Base-by-base conservation (phyloP, 2,888 invertebrate species). In the Sarcophaga variegata region DNA sequence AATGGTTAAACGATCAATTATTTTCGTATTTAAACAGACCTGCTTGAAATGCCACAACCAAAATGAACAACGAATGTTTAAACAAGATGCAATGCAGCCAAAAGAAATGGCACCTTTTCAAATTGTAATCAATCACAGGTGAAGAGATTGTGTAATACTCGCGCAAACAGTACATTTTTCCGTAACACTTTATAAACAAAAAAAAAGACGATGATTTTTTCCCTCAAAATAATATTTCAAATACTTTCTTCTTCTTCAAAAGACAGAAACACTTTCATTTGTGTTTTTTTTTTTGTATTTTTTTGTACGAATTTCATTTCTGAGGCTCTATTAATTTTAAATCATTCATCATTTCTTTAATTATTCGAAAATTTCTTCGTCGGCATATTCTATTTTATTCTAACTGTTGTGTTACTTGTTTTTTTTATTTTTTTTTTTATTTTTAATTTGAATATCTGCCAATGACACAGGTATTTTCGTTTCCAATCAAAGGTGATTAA, bases 31-130 rank as follows among this genome's bases (percentile, higher is more conserved):
- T n/a, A 54, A 10, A 5, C 0, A 54, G 66, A 81, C 27, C 60
- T 76, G 84, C 60, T 80, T 70, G 80, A 84, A 84, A 84, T 76
- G 14, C 22, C 49, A 60, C 27, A n/a, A 71, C 76, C 80, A 76
- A 71, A 54, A 83, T 37, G 37, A 37, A 37, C 37, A 37, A 37
- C 10, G 37, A 37, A 37, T 0, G 37, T 25, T 3, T 25, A 37
- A 37, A 37, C 37, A 37, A 37, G 37, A 37, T 0, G 8, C 37
- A 37, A 37, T 37, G 37, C 37, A 37, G 8, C 37, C 37, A 62
- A 62, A 62, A 45, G 60, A 67, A 47, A 22, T 59, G 45, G 63
- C 54, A 64, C 25, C 27, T 54, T 54, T 54, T 54, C 54, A 54
- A 54, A 54, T 54, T 54, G 54, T 54, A 54, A 54, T 54, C 54